Percentiles rank a stretch among this genome's conserved stretches.
Evolutionary conservation across 2,888 invertebrate species (phyloP).

Genomic region (Orchesella flavescens): DNA sequence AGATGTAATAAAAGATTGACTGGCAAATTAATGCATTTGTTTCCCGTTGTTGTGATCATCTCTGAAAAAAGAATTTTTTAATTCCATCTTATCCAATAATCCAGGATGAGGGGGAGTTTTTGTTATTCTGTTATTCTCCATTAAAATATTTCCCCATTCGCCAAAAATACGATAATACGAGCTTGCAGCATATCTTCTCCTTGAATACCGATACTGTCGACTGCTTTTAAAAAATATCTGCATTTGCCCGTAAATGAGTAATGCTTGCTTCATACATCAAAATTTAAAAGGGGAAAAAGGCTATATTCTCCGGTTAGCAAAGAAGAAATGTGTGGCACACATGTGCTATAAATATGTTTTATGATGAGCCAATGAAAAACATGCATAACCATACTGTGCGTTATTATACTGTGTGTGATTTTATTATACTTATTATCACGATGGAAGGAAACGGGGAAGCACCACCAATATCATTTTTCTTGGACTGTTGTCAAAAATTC

Average conservation of each 20-base stretch:
- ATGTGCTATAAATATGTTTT: constrained; percentile 12
- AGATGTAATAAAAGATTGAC: too few relatives aligned
- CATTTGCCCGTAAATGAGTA: neutral
- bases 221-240: neutral
- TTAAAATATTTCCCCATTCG: too few relatives aligned
- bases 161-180: neutral
- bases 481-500: constrained; percentile 49
- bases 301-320: too few relatives aligned
- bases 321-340: neutral
- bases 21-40: too few relatives aligned
- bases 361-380: neutral
- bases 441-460: neutral
- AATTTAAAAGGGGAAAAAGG: neutral
- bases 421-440: too few relatives aligned
- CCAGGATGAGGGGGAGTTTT: too few relatives aligned
- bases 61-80: too few relatives aligned
- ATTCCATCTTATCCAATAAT: too few relatives aligned
- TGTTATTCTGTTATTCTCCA: too few relatives aligned
- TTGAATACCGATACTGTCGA: too few relatives aligned
- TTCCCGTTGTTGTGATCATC: too few relatives aligned
- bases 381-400: neutral
- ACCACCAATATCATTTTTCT: constrained; percentile 31
- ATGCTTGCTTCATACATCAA: neutral
- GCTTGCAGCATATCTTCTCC: neutral
- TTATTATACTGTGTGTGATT: neutral